Conservation (phyloP, 2,113 vertebrate genomes). For the Dromiciops gliroides region DNA sequence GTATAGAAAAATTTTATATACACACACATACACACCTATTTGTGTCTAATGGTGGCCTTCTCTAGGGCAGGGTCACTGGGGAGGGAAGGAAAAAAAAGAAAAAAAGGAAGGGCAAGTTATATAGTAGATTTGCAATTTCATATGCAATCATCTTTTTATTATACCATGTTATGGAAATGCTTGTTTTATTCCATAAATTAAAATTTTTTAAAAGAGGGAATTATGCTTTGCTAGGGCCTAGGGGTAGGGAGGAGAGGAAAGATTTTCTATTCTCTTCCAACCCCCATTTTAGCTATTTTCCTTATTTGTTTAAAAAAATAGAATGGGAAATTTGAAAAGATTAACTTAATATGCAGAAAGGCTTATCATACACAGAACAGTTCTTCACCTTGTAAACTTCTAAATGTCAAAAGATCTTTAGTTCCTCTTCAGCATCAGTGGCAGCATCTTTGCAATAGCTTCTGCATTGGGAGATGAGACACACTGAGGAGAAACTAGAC, state of each 20-base stretch:
- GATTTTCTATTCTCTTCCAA: neutral
- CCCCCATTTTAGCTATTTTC: neutral
- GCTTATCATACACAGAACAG: neutral
- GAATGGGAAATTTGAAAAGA: neutral
- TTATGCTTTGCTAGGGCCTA: neutral
- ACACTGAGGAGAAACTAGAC: neutral
- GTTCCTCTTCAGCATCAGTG: neutral
- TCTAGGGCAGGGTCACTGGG: too few species aligned
- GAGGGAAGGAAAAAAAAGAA: too few species aligned
- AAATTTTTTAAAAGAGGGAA: too few species aligned
- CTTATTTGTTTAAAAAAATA: neutral
- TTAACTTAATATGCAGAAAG: neutral
- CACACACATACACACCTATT: too few species aligned
- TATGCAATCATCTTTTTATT: too few species aligned
- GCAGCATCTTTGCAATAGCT: neutral
- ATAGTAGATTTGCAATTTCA: too few species aligned
- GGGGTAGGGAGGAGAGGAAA: neutral
- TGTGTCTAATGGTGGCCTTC: too few species aligned
- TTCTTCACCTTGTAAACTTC: neutral
- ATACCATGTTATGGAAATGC: too few species aligned
- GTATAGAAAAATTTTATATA: too few species aligned
- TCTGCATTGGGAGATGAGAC: neutral
- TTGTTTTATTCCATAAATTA: too few species aligned
- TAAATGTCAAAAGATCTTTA: neutral
- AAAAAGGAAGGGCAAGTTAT: too few species aligned